Conservation (phyloP, 2,113 vertebrate genomes). For the Eretmochelys imbricata region DNA sequence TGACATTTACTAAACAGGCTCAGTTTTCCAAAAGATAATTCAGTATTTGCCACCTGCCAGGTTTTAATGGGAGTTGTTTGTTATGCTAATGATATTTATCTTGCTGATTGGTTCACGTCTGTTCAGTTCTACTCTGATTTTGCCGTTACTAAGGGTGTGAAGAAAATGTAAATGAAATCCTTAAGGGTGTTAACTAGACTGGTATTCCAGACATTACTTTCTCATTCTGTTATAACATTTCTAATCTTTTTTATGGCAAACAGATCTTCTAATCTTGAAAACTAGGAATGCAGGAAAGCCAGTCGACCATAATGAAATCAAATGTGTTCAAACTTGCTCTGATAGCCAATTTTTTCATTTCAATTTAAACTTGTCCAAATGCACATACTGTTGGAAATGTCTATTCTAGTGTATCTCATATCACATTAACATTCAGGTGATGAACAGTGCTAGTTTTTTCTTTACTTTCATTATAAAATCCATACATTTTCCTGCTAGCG, state of each 20-base stretch:
- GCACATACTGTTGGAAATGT: background rate
- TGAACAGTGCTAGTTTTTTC: background rate
- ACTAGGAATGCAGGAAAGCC: background rate
- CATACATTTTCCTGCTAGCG: background rate
- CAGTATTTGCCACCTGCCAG: background rate
- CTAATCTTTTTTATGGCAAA: background rate
- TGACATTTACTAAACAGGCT: background rate
- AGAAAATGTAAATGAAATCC: slow-evolving; percentile 44
- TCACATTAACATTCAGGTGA: background rate
- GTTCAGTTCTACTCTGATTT: slow-evolving; percentile 33
- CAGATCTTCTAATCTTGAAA: background rate
- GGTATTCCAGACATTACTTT: background rate
- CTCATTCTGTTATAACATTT: slow-evolving; percentile 4
- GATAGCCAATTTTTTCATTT: background rate
- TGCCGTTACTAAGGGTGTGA: background rate
- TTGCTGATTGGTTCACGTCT: background rate
- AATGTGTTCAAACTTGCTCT: background rate
- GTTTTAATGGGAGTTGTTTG: slow-evolving; percentile 20
- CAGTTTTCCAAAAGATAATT: slow-evolving; percentile 26
- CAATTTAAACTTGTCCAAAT: background rate
- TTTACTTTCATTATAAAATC: background rate
- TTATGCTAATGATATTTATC: slow-evolving; percentile 19
- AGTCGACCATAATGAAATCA: background rate
- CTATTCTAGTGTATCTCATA: background rate
- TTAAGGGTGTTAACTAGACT: background rate